These are phyloP conservation scores for Perodicticus potto DNA, from an alignment of 2,797 vertebrate species.

Conservation along the genomic window DNA sequence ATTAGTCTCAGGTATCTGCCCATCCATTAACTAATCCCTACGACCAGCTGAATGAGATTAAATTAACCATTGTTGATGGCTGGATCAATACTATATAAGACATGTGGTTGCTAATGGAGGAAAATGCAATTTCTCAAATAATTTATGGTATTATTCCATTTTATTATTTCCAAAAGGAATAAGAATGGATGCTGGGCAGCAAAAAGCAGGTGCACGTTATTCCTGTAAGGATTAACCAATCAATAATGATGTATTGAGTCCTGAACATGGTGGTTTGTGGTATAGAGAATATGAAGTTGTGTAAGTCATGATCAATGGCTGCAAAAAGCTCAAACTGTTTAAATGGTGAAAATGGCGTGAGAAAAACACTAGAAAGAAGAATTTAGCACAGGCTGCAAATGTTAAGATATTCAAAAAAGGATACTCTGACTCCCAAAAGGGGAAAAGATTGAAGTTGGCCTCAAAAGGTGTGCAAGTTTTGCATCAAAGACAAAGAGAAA, in stretches of 20 bases:
- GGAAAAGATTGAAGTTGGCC: neutral
- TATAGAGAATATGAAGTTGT: neutral
- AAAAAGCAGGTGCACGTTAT: neutral
- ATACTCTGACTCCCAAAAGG: neutral
- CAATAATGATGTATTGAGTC: accelerated
- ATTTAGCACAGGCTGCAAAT: neutral
- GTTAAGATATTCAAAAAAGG: neutral
- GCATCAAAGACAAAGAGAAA: neutral
- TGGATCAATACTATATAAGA: neutral
- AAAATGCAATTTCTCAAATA: neutral
- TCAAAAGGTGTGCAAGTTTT: neutral
- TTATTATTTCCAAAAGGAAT: neutral
- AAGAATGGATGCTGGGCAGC: neutral
- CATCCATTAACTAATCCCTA: neutral
- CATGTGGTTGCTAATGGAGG: neutral
- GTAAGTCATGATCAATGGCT: accelerated
- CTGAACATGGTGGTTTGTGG: neutral
- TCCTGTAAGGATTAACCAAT: neutral
- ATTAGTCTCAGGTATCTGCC: neutral
- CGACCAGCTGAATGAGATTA: neutral
- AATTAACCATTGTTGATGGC: neutral
- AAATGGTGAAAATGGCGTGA: neutral
- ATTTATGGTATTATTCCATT: too few relatives aligned
- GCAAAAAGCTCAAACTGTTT: neutral
- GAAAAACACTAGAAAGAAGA: neutral